These are phyloP conservation scores for Ophiodon elongatus DNA, from an alignment of 2,113 vertebrate species.

Conservation along the genomic window DNA sequence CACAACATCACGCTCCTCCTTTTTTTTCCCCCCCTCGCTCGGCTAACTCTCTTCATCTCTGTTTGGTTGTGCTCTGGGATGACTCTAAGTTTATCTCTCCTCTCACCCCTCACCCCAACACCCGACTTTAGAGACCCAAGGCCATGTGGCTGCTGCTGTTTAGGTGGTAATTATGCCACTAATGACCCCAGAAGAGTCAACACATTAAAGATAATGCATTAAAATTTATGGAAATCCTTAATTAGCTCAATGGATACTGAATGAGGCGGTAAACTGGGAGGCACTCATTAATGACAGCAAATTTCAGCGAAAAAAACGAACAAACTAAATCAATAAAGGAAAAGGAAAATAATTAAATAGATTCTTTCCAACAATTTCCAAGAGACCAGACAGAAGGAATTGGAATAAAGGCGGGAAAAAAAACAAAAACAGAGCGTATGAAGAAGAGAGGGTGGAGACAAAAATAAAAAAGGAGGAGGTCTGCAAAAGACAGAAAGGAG, in stretches of 20 bases:
- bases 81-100: conserved; percentile 12
- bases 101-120: conserved; percentile 18
- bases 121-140: conserved; percentile 45
- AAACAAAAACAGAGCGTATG: background rate
- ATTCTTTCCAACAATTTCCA: background rate
- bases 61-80: conserved; percentile 25
- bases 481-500: conserved; percentile 1
- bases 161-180: conserved; percentile 77
- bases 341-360: conserved; percentile 14
- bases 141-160: conserved; percentile 70
- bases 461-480: conserved; percentile 13
- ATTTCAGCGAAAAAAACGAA: conserved; percentile 41
- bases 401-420: background rate
- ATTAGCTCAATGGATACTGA: conserved; percentile 78
- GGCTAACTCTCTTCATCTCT: conserved; percentile 15
- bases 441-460: background rate
- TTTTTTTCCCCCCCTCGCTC: background rate
- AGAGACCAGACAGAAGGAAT: background rate
- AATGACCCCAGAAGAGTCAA: conserved; percentile 82
- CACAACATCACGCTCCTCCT: conserved; percentile 14
- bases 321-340: conserved; percentile 10
- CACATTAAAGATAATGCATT: conserved; percentile 83
- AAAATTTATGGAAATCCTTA: conserved; percentile 84
- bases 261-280: conserved; percentile 73
- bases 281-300: conserved; percentile 73